Conservation (phyloP, 2,888 invertebrate species). For the Nemapogon koenigi region DNA sequence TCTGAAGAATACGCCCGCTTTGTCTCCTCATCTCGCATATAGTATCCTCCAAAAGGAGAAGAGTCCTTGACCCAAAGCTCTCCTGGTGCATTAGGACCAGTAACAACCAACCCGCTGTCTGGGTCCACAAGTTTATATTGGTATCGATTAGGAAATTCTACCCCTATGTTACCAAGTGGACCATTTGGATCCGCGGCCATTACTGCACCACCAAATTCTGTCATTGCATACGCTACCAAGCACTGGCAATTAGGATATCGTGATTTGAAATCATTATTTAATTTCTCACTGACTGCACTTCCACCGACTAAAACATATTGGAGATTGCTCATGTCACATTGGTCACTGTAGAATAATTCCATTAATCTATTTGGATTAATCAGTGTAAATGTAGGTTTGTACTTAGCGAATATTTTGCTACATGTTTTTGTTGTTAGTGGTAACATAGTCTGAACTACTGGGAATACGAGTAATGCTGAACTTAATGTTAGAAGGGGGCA, state of each 20-base stretch:
- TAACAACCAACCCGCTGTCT: background rate
- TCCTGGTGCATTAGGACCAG: background rate
- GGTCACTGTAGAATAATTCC: background rate
- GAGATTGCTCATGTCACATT: background rate
- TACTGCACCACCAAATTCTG: background rate
- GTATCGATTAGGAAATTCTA: background rate
- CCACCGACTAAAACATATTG: background rate
- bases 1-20: constrained; percentile 25
- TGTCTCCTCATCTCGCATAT: constrained; percentile 30
- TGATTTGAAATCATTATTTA: background rate
- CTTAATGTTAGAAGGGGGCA: background rate
- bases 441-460: background rate
- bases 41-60: constrained; percentile 21
- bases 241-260: background rate
- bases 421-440: background rate
- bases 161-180: background rate
- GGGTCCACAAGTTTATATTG: constrained; percentile 1
- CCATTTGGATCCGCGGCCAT: background rate
- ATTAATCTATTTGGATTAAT: background rate
- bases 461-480: background rate
- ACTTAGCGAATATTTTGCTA: background rate
- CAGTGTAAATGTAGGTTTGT: constrained; percentile 1
- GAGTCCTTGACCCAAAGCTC: constrained; percentile 2
- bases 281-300: background rate
- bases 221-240: constrained; percentile 1